phyloP scores from a whole-genome alignment of 2,888 invertebrate species.

The Hoplodrina blanda region DNA sequence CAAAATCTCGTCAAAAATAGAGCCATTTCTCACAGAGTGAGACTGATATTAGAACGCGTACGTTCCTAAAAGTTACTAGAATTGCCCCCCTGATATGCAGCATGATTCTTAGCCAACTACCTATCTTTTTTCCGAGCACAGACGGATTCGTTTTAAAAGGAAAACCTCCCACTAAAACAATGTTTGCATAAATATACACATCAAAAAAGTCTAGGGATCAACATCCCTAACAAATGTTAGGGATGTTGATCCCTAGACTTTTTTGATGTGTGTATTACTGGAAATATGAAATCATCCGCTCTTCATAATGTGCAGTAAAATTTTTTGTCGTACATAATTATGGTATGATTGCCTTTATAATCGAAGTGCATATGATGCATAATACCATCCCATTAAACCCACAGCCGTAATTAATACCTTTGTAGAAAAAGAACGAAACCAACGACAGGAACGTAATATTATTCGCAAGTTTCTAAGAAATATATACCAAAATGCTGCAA shows the following conservation, averaged over 20 bases:
- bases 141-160: slow-evolving; percentile 38
- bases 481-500: slow-evolving; percentile 67
- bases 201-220: no score
- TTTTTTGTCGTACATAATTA: slow-evolving; percentile 78
- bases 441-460: slow-evolving; percentile 77
- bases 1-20: no score
- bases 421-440: slow-evolving; percentile 73
- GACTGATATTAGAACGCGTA: no score
- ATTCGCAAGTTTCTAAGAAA: slow-evolving; percentile 76
- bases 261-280: no score
- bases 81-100: not conserved
- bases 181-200: slow-evolving; percentile 46
- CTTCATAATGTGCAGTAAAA: slow-evolving; percentile 63
- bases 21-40: no score
- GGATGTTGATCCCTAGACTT: no score
- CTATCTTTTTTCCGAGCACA: not conserved
- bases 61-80: no score
- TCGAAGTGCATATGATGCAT: slow-evolving; percentile 80
- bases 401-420: slow-evolving; percentile 80
- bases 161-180: slow-evolving; percentile 55
- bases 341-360: slow-evolving; percentile 77
- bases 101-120: not conserved
- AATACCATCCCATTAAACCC: slow-evolving; percentile 81
- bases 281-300: slow-evolving; percentile 67
- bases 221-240: no score